These are phyloP conservation scores for Pelochelys cantorii DNA, from an alignment of 2,797 vertebrate species.

Conservation along the genomic window DNA sequence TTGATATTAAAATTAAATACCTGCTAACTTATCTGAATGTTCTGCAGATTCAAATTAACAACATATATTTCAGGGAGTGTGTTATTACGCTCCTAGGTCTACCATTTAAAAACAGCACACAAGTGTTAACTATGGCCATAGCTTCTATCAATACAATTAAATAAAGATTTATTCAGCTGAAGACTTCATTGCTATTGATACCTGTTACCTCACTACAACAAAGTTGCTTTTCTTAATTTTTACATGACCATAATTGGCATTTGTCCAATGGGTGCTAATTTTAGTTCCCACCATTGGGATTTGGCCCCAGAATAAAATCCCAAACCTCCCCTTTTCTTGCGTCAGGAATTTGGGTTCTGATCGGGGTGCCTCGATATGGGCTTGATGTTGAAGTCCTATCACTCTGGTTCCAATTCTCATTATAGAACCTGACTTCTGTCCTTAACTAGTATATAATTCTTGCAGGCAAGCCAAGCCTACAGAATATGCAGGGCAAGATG, in stretches of 20 bases:
- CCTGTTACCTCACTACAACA: background rate
- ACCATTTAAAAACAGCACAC: background rate
- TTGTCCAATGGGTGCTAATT: background rate
- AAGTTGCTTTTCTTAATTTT: background rate
- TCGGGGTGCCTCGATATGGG: rapidly evolving
- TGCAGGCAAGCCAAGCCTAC: background rate
- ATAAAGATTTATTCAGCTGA: slow-evolving; percentile 8
- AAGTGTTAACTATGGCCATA: background rate
- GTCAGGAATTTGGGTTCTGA: rapidly evolving
- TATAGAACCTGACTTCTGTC: background rate
- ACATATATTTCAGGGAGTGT: slow-evolving; percentile 31
- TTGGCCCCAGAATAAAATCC: background rate
- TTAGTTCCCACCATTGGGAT: background rate
- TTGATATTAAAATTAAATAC: slow-evolving; percentile 12
- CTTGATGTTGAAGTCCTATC: rapidly evolving
- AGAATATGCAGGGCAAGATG: background rate
- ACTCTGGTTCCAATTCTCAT: rapidly evolving
- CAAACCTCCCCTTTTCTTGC: background rate
- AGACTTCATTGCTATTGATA: background rate
- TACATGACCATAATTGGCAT: background rate
- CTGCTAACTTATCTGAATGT: background rate
- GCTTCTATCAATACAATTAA: slow-evolving; percentile 48
- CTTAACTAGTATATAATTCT: background rate
- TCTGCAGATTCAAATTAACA: slow-evolving; percentile 31
- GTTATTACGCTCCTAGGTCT: slow-evolving; percentile 12